Evolutionary conservation across 2,888 invertebrate species (phyloP), one percentile per base, ranked within the genome.

Genomic region (Dryobotodes eremita): DNA sequence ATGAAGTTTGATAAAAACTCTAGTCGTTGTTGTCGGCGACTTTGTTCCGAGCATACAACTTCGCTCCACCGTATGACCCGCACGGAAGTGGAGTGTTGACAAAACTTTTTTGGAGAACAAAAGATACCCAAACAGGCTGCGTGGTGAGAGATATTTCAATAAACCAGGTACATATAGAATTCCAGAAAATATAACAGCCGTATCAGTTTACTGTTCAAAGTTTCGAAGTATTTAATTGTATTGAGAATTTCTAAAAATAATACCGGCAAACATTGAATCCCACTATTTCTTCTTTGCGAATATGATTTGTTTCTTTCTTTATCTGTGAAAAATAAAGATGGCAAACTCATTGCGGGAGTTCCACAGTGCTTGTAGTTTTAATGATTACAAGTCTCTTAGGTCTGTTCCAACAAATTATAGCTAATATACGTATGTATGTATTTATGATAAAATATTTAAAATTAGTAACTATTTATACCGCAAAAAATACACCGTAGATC

Each of bases 151-250:
- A 23, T 26, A 23, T 69, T 46, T 48, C 20, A 31, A 66, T 23
- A 68, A 46, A 48, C 31, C n/a, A 71, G 15, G 23, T 42, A n/a
- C n/a, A n/a, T n/a, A 53, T 50, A 42, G 6, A 31, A 55, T 64
- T 70, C 1, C 20, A 80, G 15, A 59, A 78, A 72, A 46, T 75
- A 50, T n/a, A 68, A 42, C n/a, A 71, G 59, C 20, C 7, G 15
- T 20, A 13, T 48, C 6, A 59, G 10, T 79, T 53, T 36, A 42
- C 15, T 48, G 17, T 42, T 77, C 17, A 1, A 46, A 57, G 10
- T 79, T 42, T 50, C 15, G 11, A 61, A 75, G 23, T 26, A 61
- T 46, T 61, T 3, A 1, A 36, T 26, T 36, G 26, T 31, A 13
- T 31, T 15, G n/a, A 55, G n/a, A 48, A 36, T 23, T 80, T 48